Base-by-base conservation (phyloP, 1,140 invertebrate species). In the Neoseiulus cucumeris region DNA sequence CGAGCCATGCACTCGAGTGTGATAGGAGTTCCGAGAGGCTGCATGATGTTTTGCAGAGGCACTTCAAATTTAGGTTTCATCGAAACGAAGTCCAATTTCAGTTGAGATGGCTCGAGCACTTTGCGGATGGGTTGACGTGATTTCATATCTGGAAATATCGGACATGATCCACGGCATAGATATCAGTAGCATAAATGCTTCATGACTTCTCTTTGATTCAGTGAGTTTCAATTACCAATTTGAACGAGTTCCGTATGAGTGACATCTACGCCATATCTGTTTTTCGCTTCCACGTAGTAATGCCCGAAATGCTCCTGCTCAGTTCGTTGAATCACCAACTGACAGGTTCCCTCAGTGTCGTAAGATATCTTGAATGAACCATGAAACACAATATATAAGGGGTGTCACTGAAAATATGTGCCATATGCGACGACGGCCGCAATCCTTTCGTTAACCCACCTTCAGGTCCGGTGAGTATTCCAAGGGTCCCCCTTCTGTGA, bases 281-380 rank as follows among this genome's bases (percentile, higher is more conserved):
- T 92, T 71, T 82, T 79, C 5, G 87, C 87, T 77, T 91, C 86
- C 74, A 87, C 91, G 64, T 82, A 82, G 70, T 91, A 89, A 75
- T 89, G 87, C 64, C 87, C 87, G 39, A 81, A 83, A 77, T 91
- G 88, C 74, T 91, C 87, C 68, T 85, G 83, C 74, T 84, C 86
- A 9, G 86, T 84, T 78, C 90, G 83, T 65, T 84, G 82, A 66
- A 94, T 87, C 4, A 86, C 87, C 64, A 94, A 75, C 66, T 86
- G 80, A 41, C 85, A 87, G 18, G 85, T 88, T 66, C 85, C 89
- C 75, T 89, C 86, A 33, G 67, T 64, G 72, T 89, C 85, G 71
- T 85, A 81, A 74, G 87, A 84, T 76, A 91, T 84, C 73, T 86
- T 73, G 87, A 88, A 78, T 88, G 86, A 25, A 4, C 14, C 7